phyloP scores from a whole-genome alignment of 2,888 invertebrate species.

The Pristionchus exspectatus region DNA sequence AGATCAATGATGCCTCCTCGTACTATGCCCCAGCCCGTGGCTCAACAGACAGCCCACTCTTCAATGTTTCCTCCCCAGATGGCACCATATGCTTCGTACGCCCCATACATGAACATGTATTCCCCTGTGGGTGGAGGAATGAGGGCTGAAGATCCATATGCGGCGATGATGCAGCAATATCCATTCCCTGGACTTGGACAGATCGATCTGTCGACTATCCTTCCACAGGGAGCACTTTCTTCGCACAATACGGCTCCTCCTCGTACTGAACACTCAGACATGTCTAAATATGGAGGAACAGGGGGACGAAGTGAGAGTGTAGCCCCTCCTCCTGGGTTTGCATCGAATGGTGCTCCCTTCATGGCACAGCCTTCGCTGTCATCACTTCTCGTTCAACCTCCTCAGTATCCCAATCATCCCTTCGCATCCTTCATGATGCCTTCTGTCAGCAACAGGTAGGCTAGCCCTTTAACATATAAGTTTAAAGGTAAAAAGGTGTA shows the following conservation, averaged over 20 bases:
- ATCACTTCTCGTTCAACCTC: conserved; percentile 42
- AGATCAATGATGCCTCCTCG: conserved; percentile 36
- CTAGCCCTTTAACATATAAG: too few relatives aligned
- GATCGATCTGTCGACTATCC: conserved; percentile 64
- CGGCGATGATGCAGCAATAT: conserved; percentile 66
- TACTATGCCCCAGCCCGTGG: not conserved
- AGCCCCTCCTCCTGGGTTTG: conserved; percentile 70
- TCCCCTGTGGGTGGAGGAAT: conserved; percentile 62
- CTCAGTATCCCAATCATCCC: conserved; percentile 45
- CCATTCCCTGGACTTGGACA: conserved; percentile 61
- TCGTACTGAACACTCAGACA: conserved; percentile 47
- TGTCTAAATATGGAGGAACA: conserved; percentile 49
- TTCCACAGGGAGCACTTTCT: conserved; percentile 58
- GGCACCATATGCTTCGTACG: conserved; percentile 25
- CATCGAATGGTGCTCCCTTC: conserved; percentile 57
- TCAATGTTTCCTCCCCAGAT: conserved; percentile 50
- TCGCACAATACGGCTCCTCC: conserved; percentile 55
- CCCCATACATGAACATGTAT: conserved; percentile 58
- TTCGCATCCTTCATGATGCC: conserved; percentile 51
- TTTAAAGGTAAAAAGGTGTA: too few relatives aligned
- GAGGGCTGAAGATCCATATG: conserved; percentile 64
- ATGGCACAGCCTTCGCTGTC: conserved; percentile 62
- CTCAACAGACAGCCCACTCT: conserved; percentile 26
- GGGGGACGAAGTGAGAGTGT: conserved; percentile 57
- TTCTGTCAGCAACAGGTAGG: conserved; percentile 16